Base-by-base conservation (phyloP, 2,888 invertebrate species). In the Endomychus coccineus region DNA sequence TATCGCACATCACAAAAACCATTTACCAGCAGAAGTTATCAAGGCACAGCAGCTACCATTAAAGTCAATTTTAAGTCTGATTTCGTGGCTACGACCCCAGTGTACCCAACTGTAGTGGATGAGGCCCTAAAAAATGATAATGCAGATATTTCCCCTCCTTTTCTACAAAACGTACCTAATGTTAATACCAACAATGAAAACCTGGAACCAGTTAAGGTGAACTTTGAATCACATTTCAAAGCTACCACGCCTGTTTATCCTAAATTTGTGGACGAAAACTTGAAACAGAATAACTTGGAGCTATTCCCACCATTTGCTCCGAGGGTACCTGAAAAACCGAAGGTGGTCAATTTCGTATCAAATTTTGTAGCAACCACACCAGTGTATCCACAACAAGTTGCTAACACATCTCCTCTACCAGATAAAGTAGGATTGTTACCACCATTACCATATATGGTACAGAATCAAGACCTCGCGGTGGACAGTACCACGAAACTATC, bases 291-390 rank as follows among this genome's bases (percentile, higher is more conserved):
- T 13, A 15, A 39, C 5, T 17, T 28, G n/a, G 39, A 31, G 4
- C 22, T 34, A 11, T 17, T 17, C 11, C 12, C 33, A 28, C 40
- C 40, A 5, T 22, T 36, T 13, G 9, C 34, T n/a, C 22, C 27
- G 16, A 13, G 15, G 2, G 25, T 16, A 3, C 10, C 5, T 14
- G 15, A 27, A 23, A 44, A 44, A 34, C 37, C 40, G 10, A 55
- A 52, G 2, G 30, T 25, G 29, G 52, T 54, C 10, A 51, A 52
- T 36, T 54, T 49, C 25, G 36, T 41, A 19, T 52, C 52, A 4
- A 42, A 45, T 22, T 54, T 43, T 24, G 46, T 49, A 45, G 49
- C 48, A 5, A 54, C 55, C 3, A 54, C 53, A 5, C 55, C 55
- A 10, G 50, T 48, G 11, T 54, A 51, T 31, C 45, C 43, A 2